These are phyloP conservation scores for Gisinianus flammeolus DNA, from an alignment of 2,888 invertebrate species.

Conservation along the genomic window DNA sequence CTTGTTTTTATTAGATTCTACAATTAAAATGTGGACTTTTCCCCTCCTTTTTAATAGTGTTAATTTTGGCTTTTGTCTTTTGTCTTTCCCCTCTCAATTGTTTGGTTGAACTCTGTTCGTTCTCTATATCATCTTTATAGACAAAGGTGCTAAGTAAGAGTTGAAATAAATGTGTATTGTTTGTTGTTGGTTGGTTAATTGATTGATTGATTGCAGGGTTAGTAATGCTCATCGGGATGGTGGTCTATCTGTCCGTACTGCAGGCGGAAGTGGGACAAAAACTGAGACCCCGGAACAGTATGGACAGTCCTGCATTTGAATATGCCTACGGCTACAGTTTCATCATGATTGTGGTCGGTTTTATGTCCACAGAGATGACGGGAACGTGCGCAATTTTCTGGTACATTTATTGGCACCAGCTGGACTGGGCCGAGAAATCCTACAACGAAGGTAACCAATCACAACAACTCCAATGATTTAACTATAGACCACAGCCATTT, in stretches of 20 bases:
- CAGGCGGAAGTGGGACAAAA: slow-evolving; percentile 90
- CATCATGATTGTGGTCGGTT: slow-evolving; percentile 81
- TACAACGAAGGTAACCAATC: slow-evolving; percentile 4
- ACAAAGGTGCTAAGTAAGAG: too few relatives aligned
- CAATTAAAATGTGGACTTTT: too few relatives aligned
- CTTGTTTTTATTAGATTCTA: too few relatives aligned
- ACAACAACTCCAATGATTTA: too few relatives aligned
- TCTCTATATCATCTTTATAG: too few relatives aligned
- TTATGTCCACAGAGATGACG: slow-evolving; percentile 81
- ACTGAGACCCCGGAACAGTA: slow-evolving; percentile 77
- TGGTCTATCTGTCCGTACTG: slow-evolving; percentile 91
- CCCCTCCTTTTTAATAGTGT: too few relatives aligned
- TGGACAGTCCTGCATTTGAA: slow-evolving; percentile 79
- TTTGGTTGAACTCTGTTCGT: too few relatives aligned
- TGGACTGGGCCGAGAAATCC: slow-evolving; percentile 55
- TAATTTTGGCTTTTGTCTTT: too few relatives aligned
- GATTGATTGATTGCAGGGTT: slow-evolving; percentile 83
- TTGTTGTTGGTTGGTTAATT: too few relatives aligned
- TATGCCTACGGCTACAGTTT: slow-evolving; percentile 85
- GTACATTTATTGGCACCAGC: slow-evolving; percentile 77
- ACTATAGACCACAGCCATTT: too few relatives aligned
- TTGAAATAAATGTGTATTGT: too few relatives aligned
- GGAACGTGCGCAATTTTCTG: slow-evolving; percentile 86
- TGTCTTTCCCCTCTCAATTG: too few relatives aligned
- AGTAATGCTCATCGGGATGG: slow-evolving; percentile 86